phyloP scores from a whole-genome alignment of 2,888 invertebrate genomes.

The Lamellibrachia columna region DNA sequence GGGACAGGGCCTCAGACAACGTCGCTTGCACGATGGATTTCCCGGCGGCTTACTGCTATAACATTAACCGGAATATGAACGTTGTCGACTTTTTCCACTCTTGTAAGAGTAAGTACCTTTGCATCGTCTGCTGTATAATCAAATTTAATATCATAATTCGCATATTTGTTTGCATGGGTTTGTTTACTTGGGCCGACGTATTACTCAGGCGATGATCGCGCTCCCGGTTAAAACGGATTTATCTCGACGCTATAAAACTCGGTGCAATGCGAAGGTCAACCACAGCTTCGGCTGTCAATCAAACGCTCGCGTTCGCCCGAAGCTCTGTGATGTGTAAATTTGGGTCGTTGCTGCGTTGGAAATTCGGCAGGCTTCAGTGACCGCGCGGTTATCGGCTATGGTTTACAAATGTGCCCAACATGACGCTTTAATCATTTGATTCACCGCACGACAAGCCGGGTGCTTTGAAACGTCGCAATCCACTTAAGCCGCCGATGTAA shows the following conservation, averaged over 20 bases:
- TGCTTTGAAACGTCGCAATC: not conserved
- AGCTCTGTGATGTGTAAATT: not conserved
- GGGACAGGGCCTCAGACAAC: not conserved
- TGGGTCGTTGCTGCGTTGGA: not conserved
- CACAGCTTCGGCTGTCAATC: not conserved
- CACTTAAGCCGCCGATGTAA: constrained; percentile 11
- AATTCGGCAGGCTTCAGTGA: not conserved
- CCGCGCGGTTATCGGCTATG: not conserved
- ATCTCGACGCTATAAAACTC: not conserved
- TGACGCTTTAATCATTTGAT: constrained; percentile 5
- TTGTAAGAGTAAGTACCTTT: not conserved
- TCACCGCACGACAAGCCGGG: constrained; percentile 1
- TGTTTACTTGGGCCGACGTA: not conserved
- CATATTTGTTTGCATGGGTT: not conserved
- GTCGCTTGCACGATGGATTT: not conserved
- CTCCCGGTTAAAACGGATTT: not conserved
- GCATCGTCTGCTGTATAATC: not conserved
- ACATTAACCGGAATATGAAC: constrained; percentile 16
- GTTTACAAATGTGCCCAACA: constrained; percentile 16
- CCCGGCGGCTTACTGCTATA: not conserved
- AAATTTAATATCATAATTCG: not conserved
- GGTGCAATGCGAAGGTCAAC: not conserved
- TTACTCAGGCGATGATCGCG: not conserved
- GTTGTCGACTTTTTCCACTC: constrained; percentile 6
- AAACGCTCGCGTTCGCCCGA: not conserved